phyloP scores from a whole-genome alignment of 1,140 invertebrate species.

The Drosophila nigromelanica region DNA sequence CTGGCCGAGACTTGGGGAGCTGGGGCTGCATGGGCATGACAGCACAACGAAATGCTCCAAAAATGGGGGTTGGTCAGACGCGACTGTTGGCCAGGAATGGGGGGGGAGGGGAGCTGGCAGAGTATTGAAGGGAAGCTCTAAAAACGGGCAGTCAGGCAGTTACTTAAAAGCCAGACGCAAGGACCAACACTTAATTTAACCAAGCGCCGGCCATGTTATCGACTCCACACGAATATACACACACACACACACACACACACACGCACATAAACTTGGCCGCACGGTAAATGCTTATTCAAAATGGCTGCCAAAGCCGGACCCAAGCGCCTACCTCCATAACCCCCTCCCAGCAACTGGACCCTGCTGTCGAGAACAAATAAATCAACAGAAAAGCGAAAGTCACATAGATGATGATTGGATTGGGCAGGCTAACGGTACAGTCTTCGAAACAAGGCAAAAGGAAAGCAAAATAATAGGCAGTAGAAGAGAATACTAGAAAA shows the following conservation, averaged over 20 bases:
- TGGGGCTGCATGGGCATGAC: constrained; percentile 1
- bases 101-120: background rate
- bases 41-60: background rate
- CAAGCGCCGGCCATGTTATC: constrained; percentile 9
- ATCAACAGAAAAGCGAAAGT: constrained; percentile 1
- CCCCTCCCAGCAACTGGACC: constrained; percentile 11
- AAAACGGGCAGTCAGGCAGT: constrained; percentile 9
- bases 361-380: background rate
- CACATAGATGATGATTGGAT: constrained; percentile 20
- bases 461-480: background rate
- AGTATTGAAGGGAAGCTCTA: background rate
- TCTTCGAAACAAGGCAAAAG: background rate
- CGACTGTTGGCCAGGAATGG: background rate
- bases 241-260: constrained; percentile 17
- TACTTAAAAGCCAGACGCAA: constrained; percentile 28
- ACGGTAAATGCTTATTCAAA: constrained; percentile 48
- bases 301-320: constrained; percentile 60
- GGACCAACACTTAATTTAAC: constrained; percentile 33
- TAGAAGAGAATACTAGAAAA: background rate
- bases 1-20: constrained; percentile 30
- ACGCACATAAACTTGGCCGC: constrained; percentile 3
- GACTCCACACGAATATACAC: constrained; percentile 19
- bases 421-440: constrained; percentile 4
- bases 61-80: constrained; percentile 41
- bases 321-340: constrained; percentile 13